Evolutionary conservation across 2,113 vertebrate species (phyloP).

Genomic region (Castor canadensis): DNA sequence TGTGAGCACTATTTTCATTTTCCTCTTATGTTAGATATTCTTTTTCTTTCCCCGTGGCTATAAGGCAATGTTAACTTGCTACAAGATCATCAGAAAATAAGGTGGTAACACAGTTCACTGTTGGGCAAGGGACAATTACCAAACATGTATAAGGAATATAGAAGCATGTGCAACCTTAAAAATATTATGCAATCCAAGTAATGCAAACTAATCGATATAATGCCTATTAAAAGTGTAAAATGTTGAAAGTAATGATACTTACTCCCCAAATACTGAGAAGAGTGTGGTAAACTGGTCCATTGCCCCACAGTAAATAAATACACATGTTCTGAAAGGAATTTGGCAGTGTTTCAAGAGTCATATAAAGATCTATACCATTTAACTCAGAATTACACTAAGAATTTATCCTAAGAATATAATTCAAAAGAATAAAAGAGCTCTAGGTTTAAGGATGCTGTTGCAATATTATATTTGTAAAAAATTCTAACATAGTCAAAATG

Average conservation of each 20-base stretch:
- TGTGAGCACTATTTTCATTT: slow-evolving; percentile 50
- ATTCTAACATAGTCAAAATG: slow-evolving; percentile 27
- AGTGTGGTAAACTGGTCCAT: not conserved
- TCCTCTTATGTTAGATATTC: slow-evolving; percentile 33
- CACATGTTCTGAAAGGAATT: slow-evolving; percentile 29
- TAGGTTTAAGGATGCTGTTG: slow-evolving; percentile 7
- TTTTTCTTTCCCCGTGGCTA: slow-evolving; percentile 42
- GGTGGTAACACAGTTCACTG: not conserved
- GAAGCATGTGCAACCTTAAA: slow-evolving; percentile 22
- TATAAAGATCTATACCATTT: slow-evolving; percentile 27
- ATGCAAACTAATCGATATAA: slow-evolving; percentile 23
- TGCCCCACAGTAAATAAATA: not conserved
- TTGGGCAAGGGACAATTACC: not conserved
- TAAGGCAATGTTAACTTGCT: not conserved
- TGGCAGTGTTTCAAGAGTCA: slow-evolving; percentile 51
- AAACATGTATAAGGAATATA: not conserved
- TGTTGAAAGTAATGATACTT: slow-evolving; percentile 12
- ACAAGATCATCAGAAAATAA: slow-evolving; percentile 25
- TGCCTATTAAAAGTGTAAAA: slow-evolving; percentile 14
- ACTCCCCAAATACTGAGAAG: not conserved
- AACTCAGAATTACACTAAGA: slow-evolving; percentile 36
- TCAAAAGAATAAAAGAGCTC: slow-evolving; percentile 29
- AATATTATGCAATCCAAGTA: slow-evolving; percentile 27
- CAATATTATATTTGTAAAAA: slow-evolving; percentile 52
- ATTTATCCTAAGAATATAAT: slow-evolving; percentile 47